These are phyloP conservation scores for Uria lomvia DNA, from an alignment of 2,113 vertebrate genomes.

Conservation along the genomic window DNA sequence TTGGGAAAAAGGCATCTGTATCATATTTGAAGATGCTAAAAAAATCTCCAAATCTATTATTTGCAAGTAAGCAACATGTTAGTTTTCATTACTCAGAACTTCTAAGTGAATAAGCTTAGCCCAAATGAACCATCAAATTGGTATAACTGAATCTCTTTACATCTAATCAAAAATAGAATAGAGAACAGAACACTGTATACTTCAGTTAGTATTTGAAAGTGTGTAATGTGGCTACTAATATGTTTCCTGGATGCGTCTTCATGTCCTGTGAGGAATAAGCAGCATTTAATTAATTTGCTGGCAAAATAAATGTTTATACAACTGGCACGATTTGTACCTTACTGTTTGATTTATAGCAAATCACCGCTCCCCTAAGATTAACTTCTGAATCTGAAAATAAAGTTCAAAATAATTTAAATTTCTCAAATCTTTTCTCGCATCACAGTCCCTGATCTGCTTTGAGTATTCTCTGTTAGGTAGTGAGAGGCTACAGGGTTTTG, in stretches of 20 bases:
- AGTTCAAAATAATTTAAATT: neutral
- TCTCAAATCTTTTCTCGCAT: accelerated
- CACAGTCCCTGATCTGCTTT: neutral
- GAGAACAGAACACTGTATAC: neutral
- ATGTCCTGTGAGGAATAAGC: neutral
- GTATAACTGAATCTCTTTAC: neutral
- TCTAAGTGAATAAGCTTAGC: neutral
- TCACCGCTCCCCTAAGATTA: neutral
- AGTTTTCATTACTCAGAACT: neutral
- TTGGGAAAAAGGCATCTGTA: neutral
- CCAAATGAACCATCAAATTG: neutral
- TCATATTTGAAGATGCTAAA: neutral
- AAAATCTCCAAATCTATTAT: neutral
- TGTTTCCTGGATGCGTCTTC: neutral
- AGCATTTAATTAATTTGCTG: neutral
- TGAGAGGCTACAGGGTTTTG: neutral
- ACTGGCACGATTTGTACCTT: neutral
- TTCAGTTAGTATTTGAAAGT: neutral
- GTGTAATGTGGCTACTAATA: neutral
- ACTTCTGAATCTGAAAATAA: neutral
- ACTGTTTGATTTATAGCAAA: neutral
- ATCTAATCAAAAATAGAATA: neutral
- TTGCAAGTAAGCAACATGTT: neutral
- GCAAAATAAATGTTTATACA: neutral
- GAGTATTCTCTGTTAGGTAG: neutral